Conservation (phyloP, 2,797 vertebrate genomes). For the Meriones psammophilus region DNA sequence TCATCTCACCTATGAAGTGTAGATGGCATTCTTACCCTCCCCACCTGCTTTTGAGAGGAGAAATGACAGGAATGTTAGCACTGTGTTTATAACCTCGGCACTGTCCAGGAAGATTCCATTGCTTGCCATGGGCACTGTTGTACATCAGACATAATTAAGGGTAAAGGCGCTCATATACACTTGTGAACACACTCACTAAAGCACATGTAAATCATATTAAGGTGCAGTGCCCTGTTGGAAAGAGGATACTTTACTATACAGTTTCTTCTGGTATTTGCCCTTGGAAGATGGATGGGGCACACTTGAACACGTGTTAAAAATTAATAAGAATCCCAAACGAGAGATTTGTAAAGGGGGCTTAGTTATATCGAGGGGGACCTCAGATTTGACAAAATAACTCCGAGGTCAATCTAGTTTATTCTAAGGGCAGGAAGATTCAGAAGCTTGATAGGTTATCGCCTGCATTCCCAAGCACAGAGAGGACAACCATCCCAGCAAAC, state of each 20-base stretch:
- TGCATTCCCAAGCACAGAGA: neutral
- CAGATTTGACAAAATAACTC: conserved; percentile 62
- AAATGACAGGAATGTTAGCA: neutral
- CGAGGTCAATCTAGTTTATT: conserved; percentile 64
- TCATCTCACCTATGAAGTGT: neutral
- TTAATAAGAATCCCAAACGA: conserved; percentile 71
- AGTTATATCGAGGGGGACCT: conserved; percentile 41
- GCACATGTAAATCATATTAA: conserved; percentile 61
- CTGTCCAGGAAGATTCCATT: neutral
- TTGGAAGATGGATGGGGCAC: conserved; percentile 68
- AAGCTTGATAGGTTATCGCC: conserved; percentile 1
- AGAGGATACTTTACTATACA: conserved; percentile 61
- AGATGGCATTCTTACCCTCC: neutral
- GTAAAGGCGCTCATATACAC: neutral
- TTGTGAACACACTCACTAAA: neutral
- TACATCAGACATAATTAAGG: neutral
- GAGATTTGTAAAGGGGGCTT: conserved; percentile 30
- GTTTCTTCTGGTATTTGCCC: conserved; percentile 74
- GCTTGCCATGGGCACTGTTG: neutral
- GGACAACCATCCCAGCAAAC: neutral
- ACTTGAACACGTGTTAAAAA: conserved; percentile 71
- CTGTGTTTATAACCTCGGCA: neutral
- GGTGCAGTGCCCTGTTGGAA: conserved; percentile 46
- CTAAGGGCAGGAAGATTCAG: conserved; percentile 17
- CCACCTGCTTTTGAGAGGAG: neutral